These are phyloP conservation scores for Anthoscopus minutus DNA, from an alignment of 2,113 vertebrate species.

Conservation along the genomic window DNA sequence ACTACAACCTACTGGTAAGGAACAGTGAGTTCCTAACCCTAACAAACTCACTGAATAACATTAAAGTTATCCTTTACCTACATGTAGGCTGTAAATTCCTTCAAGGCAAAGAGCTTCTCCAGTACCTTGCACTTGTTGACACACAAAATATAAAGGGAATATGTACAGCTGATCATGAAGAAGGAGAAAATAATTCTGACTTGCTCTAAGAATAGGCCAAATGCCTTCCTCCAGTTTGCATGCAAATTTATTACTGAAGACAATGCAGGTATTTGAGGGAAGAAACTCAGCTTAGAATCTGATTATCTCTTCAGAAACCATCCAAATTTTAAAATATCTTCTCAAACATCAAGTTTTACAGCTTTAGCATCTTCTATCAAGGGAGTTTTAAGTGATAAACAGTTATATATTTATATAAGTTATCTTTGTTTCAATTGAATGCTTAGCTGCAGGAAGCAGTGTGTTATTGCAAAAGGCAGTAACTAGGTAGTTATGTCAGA, in stretches of 20 bases:
- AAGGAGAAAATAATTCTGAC: background rate
- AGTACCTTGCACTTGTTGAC: background rate
- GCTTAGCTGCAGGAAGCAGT: background rate
- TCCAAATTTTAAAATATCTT: background rate
- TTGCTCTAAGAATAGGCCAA: slow-evolving; percentile 37
- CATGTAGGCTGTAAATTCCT: background rate
- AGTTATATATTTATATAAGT: background rate
- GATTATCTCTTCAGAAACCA: background rate
- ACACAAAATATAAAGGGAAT: background rate
- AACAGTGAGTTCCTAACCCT: background rate
- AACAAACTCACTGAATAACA: background rate
- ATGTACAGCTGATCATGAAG: background rate
- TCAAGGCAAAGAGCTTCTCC: background rate
- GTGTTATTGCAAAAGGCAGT: background rate
- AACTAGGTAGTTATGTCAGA: background rate
- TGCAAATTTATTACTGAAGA: slow-evolving; percentile 21
- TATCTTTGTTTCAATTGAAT: background rate
- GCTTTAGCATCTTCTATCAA: background rate
- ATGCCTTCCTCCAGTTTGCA: slow-evolving; percentile 8
- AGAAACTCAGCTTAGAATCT: background rate
- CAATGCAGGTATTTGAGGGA: background rate
- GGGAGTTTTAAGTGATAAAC: background rate
- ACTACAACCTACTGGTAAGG: background rate
- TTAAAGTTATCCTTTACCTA: background rate
- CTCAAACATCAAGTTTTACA: background rate